Evolutionary conservation across 1,140 invertebrate genomes (phyloP), one percentile per base, ranked within the genome.

Genomic region (Dendrolimus punctatus): DNA sequence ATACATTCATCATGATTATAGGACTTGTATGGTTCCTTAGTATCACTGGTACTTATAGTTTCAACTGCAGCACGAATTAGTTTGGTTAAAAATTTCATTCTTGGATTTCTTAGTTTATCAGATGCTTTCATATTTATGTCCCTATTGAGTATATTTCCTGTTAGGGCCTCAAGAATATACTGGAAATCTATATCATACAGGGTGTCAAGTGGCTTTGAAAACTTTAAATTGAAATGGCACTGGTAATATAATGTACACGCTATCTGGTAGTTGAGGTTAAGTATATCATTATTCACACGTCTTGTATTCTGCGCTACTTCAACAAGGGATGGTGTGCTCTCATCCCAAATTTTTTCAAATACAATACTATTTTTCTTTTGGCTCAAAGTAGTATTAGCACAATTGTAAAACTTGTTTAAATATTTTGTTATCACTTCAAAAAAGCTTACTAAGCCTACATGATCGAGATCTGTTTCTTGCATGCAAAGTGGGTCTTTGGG

Each of bases 401-500:
- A 92, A 68, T 93, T 90, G 61, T 95, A 87, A 68, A 96, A 95
- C 43, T 91, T 89, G 61, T 94, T 90, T 39, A 98, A 86, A 75
- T 97, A 95, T 38, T 89, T 85, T 23, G 91, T 89, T 47, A 90
- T 92, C 8, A 91, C 86, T 56, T 92, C 86, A 0, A 97, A 83
- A 76, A 97, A 96, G 23, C 83, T 80, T 5, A 90, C 83, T 39
- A 96, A 81, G 69, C 91, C 89, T 4, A 87, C 80, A 65, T 94
- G 93, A 42, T 91, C 90, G 55, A 97, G 90, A 38, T 93, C 92
- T 51, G 95, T 85, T 61, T 94, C 92, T 76, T 94, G 93, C 41
- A 89, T 78, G 61, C 92, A 94, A 42, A 96, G 87, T 61, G 93
- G 90, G 69, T 96, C 95, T 82, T 95, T 96, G 0, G 95, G 95